Percentiles rank a stretch among this genome's conserved stretches.
Conservation (phyloP, 2,113 vertebrate genomes). For the Eulemur macaco region DNA sequence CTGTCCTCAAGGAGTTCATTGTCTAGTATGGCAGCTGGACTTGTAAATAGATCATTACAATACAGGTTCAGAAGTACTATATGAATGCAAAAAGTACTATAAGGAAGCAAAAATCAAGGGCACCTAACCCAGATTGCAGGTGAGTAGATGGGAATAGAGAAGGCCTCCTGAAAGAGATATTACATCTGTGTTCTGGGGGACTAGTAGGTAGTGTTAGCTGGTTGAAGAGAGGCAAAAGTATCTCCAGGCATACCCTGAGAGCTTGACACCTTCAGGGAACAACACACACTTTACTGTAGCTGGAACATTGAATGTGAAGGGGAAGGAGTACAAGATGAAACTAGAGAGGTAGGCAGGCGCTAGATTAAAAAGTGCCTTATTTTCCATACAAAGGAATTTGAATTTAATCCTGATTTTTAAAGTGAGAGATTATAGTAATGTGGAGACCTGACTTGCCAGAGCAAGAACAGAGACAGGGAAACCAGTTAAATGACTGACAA, state of each 20-base stretch:
- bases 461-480: not conserved
- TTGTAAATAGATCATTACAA: not conserved
- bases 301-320: not conserved
- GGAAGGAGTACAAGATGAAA: not conserved
- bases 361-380: conserved; percentile 20
- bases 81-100: not conserved
- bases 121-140: not conserved
- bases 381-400: conserved; percentile 19
- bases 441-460: conserved; percentile 22
- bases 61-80: not conserved
- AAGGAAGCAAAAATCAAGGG: not conserved
- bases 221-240: not conserved
- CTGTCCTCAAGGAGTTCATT: not conserved
- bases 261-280: not conserved
- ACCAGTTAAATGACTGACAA: not conserved
- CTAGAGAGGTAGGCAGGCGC: not conserved
- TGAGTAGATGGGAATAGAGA: not conserved
- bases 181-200: not conserved
- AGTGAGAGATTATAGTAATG: not conserved
- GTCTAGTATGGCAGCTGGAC: not conserved
- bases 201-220: not conserved
- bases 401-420: conserved; percentile 54
- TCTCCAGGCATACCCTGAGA: not conserved
- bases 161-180: conserved; percentile 14
- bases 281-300: not conserved